Evolutionary conservation across 92 coral and sea anemone species (phyloP).

Genomic region (Epizoanthus scotinus): DNA sequence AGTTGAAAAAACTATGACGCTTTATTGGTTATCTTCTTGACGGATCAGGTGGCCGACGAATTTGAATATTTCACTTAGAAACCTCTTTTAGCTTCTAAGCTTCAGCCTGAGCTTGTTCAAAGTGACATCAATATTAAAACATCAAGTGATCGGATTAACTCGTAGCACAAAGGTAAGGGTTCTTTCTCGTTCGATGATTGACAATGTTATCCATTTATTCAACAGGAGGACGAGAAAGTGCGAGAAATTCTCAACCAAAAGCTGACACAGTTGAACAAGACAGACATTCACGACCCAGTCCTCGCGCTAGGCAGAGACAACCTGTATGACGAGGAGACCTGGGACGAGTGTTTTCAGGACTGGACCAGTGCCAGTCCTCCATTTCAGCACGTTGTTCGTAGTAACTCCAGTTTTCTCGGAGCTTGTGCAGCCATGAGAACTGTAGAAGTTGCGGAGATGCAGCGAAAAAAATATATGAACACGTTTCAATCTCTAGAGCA

Average conservation of each 20-base stretch:
- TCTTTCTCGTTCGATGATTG: no score
- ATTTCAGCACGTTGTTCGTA: slow-evolving; percentile 74
- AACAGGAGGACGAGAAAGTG: slow-evolving; percentile 85
- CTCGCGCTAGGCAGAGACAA: slow-evolving; percentile 94
- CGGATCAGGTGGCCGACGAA: no score
- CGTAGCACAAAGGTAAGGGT: no score
- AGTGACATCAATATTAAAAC: no score
- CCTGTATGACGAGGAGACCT: slow-evolving; percentile 78
- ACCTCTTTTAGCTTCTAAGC: no score
- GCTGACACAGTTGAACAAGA: slow-evolving; percentile 69
- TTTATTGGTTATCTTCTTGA: no score
- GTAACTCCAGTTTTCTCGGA: slow-evolving; percentile 85
- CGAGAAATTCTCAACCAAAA: slow-evolving; percentile 77
- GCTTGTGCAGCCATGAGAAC: slow-evolving; percentile 92
- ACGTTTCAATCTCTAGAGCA: slow-evolving; percentile 82
- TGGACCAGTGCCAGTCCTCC: slow-evolving; percentile 75
- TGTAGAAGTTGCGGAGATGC: slow-evolving; percentile 79
- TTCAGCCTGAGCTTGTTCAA: no score
- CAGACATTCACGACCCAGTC: slow-evolving; percentile 74
- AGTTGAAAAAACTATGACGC: no score
- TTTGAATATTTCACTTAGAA: no score
- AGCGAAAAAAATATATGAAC: slow-evolving; percentile 75
- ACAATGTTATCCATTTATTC: background rate
- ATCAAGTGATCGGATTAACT: no score
- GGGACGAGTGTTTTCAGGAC: slow-evolving; percentile 85